A percentile compares a stretch with the other conserved stretches of the same genome.
These are phyloP conservation scores for Clinocottus analis DNA, from an alignment of 2,113 vertebrate genomes.

Conservation along the genomic window DNA sequence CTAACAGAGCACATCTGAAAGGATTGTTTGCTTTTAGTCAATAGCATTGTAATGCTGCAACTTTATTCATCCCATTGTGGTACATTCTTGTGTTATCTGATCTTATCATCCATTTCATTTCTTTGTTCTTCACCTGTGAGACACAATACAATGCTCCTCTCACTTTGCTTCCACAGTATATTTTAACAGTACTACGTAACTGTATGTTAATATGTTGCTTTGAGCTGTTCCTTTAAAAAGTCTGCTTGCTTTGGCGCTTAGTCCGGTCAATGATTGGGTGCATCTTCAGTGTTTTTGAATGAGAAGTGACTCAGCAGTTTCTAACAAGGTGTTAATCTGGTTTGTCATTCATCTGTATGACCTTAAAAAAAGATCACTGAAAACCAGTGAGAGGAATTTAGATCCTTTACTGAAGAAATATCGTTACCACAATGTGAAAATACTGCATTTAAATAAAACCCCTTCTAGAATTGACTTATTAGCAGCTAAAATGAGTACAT, in stretches of 20 bases:
- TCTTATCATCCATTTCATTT: constrained; percentile 12
- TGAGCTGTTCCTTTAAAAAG: background rate
- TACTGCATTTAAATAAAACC: background rate
- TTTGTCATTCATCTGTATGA: constrained; percentile 31
- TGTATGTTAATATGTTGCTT: constrained; percentile 52
- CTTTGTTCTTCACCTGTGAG: background rate
- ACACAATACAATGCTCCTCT: background rate
- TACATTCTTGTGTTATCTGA: constrained; percentile 21
- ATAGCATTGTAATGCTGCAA: background rate
- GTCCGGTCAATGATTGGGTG: constrained; percentile 64
- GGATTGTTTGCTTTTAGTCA: background rate
- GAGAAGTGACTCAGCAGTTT: background rate
- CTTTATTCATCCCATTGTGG: constrained; percentile 5
- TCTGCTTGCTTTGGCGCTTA: background rate
- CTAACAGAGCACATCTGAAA: background rate
- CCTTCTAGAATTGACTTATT: background rate
- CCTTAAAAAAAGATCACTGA: background rate
- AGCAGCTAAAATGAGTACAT: background rate
- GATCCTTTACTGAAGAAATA: background rate
- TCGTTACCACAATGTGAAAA: background rate
- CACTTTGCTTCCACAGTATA: background rate
- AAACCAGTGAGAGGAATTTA: background rate
- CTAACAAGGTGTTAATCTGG: constrained; percentile 7
- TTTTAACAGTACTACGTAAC: background rate
- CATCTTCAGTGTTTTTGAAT: background rate